Percentiles rank a stretch among this genome's conserved stretches.
phyloP scores from a whole-genome alignment of 2,888 invertebrate species.

The Plagodis pulveraria region DNA sequence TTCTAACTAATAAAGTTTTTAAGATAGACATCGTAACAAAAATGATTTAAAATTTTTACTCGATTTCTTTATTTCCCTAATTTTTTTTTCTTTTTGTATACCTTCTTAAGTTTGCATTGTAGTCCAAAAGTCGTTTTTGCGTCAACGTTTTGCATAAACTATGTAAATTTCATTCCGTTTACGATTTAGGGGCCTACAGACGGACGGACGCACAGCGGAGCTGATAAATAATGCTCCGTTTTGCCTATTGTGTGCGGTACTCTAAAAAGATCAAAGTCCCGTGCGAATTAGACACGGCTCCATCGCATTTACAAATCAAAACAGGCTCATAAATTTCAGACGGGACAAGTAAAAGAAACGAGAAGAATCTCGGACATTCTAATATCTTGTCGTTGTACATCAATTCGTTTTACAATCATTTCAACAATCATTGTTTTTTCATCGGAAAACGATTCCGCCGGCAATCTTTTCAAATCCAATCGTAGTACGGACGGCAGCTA shows the following conservation, averaged over 20 bases:
- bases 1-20: no score
- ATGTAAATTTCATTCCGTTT: no score
- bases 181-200: no score
- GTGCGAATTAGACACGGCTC: constrained; percentile 1
- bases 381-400: constrained; percentile 40
- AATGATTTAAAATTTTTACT: no score
- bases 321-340: not conserved
- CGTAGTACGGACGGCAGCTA: constrained; percentile 39
- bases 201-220: no score
- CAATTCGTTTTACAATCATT: constrained; percentile 50
- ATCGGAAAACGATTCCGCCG: constrained; percentile 56
- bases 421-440: constrained; percentile 54
- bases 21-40: no score
- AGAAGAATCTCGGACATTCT: constrained; percentile 34
- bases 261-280: not conserved
- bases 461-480: constrained; percentile 46
- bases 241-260: not conserved
- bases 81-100: no score
- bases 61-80: no score
- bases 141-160: no score
- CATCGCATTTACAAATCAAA: constrained; percentile 13
- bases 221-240: no score
- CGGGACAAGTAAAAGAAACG: constrained; percentile 28
- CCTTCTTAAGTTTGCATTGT: no score
- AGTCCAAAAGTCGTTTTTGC: no score